Evolutionary conservation across 2,113 vertebrate species (phyloP).

Genomic region (Scatophagus argus): DNA sequence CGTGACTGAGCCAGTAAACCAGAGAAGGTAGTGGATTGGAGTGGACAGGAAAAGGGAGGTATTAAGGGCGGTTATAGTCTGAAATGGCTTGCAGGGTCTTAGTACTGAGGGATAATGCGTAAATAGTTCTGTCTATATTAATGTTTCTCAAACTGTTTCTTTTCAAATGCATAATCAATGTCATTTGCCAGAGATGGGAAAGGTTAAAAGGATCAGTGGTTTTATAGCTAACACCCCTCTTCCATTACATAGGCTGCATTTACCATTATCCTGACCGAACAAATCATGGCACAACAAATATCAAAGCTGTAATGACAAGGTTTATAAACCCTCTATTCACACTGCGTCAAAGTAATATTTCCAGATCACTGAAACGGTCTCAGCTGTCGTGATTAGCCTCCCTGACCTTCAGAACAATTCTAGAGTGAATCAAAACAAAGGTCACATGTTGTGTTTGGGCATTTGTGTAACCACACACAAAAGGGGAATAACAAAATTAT

Average conservation of each 20-base stretch:
- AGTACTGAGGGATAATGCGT: slow-evolving; percentile 50
- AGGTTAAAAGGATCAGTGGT: slow-evolving; percentile 75
- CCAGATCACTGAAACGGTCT: slow-evolving; percentile 40
- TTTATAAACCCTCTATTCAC: slow-evolving; percentile 65
- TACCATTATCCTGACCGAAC: slow-evolving; percentile 46
- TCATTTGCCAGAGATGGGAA: slow-evolving; percentile 63
- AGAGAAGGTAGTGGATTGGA: slow-evolving; percentile 43
- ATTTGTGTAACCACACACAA: slow-evolving; percentile 20
- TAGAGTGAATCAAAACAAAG: slow-evolving; percentile 53
- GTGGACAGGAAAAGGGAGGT: slow-evolving; percentile 50
- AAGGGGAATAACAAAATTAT: neutral
- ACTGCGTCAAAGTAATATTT: slow-evolving; percentile 56
- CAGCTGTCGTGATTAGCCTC: slow-evolving; percentile 55
- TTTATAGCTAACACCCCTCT: slow-evolving; percentile 59
- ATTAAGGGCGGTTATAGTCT: slow-evolving; percentile 48
- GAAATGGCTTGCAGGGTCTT: slow-evolving; percentile 49
- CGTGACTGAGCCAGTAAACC: slow-evolving; percentile 29
- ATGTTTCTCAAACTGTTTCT: slow-evolving; percentile 64
- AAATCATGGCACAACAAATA: slow-evolving; percentile 59
- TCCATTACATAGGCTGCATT: slow-evolving; percentile 54
- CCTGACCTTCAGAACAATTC: slow-evolving; percentile 49
- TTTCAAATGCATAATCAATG: slow-evolving; percentile 66
- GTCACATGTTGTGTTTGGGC: slow-evolving; percentile 23
- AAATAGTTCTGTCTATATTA: slow-evolving; percentile 76
- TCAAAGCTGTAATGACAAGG: slow-evolving; percentile 60